These are phyloP conservation scores for Takifugu ocellatus DNA, from an alignment of 2,797 vertebrate species.

Conservation along the genomic window DNA sequence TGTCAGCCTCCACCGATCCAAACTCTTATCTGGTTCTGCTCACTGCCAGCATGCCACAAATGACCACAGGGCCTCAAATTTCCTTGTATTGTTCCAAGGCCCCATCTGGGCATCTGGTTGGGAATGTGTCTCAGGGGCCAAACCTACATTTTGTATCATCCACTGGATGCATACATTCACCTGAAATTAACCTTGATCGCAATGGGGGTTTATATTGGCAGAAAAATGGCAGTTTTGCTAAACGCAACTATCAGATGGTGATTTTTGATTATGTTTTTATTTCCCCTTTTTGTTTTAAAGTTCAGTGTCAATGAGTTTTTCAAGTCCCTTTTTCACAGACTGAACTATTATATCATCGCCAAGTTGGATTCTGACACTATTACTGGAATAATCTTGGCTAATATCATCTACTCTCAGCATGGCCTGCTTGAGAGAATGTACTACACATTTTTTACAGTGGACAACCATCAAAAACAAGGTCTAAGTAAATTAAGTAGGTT, in stretches of 20 bases:
- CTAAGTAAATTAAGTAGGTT: too few species aligned
- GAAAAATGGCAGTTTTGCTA: conserved; percentile 20
- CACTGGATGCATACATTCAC: conserved; percentile 19
- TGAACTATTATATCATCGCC: conserved; percentile 13
- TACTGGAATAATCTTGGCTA: background rate
- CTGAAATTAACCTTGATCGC: conserved; percentile 35
- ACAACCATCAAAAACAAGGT: too few species aligned
- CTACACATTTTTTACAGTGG: too few species aligned
- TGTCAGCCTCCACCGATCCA: conserved; percentile 74
- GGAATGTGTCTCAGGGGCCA: conserved; percentile 28
- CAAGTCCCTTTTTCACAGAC: conserved; percentile 8
- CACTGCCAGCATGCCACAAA: conserved; percentile 61
- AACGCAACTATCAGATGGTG: conserved; percentile 30
- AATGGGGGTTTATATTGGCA: conserved; percentile 6
- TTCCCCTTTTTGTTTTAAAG: background rate
- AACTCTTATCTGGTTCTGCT: conserved; percentile 74
- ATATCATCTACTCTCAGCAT: too few species aligned
- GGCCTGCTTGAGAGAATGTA: too few species aligned
- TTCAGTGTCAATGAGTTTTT: conserved; percentile 2
- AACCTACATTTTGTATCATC: conserved; percentile 30
- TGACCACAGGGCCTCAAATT: conserved; percentile 61
- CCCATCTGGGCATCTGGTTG: conserved; percentile 21
- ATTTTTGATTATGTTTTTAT: conserved; percentile 15
- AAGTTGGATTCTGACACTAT: conserved; percentile 11
- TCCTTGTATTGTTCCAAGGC: conserved; percentile 63